phyloP scores from a whole-genome alignment of 1,140 invertebrate species.

The Hormaphis cornu region DNA sequence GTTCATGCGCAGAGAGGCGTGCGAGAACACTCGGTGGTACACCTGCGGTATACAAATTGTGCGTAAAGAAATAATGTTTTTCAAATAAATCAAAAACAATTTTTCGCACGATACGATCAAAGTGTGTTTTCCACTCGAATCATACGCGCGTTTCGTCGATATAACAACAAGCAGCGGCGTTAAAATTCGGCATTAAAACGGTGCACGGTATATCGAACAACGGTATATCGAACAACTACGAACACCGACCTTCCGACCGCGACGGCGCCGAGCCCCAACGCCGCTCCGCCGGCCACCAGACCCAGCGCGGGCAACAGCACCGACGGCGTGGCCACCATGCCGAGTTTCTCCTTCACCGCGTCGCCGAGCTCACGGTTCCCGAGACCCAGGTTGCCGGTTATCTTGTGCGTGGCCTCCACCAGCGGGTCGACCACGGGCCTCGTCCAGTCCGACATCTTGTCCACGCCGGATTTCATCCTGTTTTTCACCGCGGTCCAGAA shows the following conservation, averaged over 20 bases:
- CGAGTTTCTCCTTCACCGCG: conserved; percentile 59
- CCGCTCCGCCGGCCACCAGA: conserved; percentile 65
- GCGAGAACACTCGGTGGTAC: no score
- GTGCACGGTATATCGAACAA: no score
- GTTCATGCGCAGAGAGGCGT: no score
- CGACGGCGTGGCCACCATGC: conserved; percentile 46
- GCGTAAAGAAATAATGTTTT: no score
- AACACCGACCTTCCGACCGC: conserved; percentile 53
- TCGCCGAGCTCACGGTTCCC: conserved; percentile 43
- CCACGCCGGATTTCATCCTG: conserved; percentile 57
- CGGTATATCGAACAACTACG: background rate
- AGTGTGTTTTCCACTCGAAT: no score
- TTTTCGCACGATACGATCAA: no score
- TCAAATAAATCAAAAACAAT: no score
- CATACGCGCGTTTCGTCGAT: no score
- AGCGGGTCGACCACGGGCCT: conserved; percentile 61
- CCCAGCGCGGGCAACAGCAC: conserved; percentile 63
- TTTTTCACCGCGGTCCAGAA: conserved; percentile 63
- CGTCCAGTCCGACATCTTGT: conserved; percentile 58
- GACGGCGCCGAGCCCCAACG: conserved; percentile 64
- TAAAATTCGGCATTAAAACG: no score
- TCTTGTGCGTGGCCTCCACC: conserved; percentile 66
- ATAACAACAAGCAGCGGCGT: no score
- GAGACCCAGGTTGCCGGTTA: conserved; percentile 62
- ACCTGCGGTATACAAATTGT: no score